Conservation (phyloP, 2,113 vertebrate genomes). For the Neotoma lepida region DNA sequence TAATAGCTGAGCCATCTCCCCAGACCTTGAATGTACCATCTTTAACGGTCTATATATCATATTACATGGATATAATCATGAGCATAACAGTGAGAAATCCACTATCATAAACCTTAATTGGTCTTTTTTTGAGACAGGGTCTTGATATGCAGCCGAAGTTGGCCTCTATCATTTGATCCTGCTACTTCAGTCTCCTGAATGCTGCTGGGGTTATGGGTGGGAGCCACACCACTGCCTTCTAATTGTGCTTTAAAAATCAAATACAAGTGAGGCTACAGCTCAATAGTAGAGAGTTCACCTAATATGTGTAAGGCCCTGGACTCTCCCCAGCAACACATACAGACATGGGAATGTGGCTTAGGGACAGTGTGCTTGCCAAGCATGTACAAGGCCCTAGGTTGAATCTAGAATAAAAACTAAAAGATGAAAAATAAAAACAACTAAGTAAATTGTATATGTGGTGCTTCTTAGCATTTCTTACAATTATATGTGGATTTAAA, state of each 20-base stretch:
- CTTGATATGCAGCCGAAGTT: not conserved
- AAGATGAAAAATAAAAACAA: not conserved
- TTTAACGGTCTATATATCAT: conserved; percentile 19
- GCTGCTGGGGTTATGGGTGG: not conserved
- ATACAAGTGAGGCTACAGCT: not conserved
- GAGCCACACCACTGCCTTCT: not conserved
- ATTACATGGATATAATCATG: conserved; percentile 9
- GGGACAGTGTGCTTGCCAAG: not conserved
- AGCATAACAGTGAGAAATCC: conserved; percentile 2
- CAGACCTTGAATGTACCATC: not conserved
- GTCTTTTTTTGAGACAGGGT: not conserved
- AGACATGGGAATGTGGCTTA: not conserved
- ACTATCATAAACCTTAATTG: conserved; percentile 13
- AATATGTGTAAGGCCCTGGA: not conserved
- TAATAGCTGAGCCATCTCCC: not conserved
- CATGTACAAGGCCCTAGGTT: not conserved
- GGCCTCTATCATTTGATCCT: not conserved
- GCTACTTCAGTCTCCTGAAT: not conserved
- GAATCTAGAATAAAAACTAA: not conserved
- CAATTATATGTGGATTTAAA: not conserved
- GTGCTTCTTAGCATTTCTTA: conserved; percentile 33
- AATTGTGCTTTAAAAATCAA: conserved; percentile 19
- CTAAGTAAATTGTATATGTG: not conserved
- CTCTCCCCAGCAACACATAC: not conserved
- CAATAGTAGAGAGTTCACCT: not conserved